Evolutionary conservation across 2,113 vertebrate species (phyloP).

Genomic region (Rousettus leschenaultii): DNA sequence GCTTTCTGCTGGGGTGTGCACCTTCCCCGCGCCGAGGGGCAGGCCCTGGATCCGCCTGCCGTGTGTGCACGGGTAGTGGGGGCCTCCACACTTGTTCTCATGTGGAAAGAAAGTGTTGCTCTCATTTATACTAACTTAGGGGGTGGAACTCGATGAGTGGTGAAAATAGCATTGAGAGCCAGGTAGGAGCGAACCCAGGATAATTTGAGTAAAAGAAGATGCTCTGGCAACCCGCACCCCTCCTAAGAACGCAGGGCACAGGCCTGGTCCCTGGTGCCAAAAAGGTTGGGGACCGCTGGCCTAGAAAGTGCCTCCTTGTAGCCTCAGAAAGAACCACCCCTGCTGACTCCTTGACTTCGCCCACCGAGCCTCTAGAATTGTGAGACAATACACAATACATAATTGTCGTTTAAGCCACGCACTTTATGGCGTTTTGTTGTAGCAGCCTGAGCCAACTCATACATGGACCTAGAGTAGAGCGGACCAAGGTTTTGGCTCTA

Average conservation of each 20-base stretch:
- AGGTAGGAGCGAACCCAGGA: not conserved
- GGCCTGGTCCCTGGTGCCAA: no score
- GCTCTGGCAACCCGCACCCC: accelerated
- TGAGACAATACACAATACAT: no score
- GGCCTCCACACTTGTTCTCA: not conserved
- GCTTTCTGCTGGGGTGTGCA: not conserved
- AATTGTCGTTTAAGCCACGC: not conserved
- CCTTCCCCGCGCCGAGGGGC: not conserved
- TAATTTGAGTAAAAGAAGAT: not conserved
- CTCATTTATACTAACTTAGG: not conserved
- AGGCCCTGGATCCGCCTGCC: not conserved
- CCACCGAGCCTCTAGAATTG: not conserved
- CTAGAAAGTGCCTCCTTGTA: no score
- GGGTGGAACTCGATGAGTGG: no score
- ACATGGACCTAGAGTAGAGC: accelerated
- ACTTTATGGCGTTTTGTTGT: not conserved
- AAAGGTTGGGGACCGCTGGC: no score
- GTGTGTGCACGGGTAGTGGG: accelerated
- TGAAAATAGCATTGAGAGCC: not conserved
- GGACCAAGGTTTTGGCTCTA: not conserved
- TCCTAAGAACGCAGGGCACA: not conserved
- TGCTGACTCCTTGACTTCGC: no score
- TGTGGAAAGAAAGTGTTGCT: not conserved
- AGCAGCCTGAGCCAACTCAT: not conserved
- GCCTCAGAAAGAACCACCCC: not conserved